Conservation (phyloP, 2,113 vertebrate genomes). For the Pandion haliaetus region DNA sequence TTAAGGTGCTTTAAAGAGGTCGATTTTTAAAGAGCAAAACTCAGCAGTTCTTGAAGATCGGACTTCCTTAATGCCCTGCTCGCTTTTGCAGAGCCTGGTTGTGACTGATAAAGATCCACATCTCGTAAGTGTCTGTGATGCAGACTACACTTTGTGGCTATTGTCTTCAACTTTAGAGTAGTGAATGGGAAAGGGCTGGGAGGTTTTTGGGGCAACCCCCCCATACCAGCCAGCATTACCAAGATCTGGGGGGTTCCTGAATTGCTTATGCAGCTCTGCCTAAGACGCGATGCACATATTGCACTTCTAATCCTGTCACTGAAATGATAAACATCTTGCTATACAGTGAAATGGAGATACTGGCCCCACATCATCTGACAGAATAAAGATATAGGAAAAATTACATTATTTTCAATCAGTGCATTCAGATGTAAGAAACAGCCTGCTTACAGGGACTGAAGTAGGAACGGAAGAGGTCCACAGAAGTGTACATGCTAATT, state of each 20-base stretch:
- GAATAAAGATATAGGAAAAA: background rate
- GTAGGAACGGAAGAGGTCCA: background rate
- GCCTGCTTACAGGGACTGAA: background rate
- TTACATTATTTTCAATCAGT: background rate
- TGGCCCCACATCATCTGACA: background rate
- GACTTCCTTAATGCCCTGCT: background rate
- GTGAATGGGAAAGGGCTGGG: background rate
- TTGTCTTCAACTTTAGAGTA: background rate
- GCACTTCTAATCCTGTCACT: background rate
- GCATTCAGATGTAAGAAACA: background rate
- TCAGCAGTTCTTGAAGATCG: background rate
- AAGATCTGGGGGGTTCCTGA: background rate
- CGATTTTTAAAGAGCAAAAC: background rate
- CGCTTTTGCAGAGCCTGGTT: background rate
- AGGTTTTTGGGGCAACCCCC: background rate
- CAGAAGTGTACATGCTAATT: background rate
- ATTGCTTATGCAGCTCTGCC: background rate
- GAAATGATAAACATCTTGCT: background rate
- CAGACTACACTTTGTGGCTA: background rate
- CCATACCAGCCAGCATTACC: background rate
- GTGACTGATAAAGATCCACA: background rate
- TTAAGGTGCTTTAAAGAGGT: background rate
- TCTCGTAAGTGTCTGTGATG: background rate
- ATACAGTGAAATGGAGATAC: rapidly evolving
- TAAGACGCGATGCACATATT: background rate